phyloP scores from a whole-genome alignment of 1,140 invertebrate genomes.

The Drosophila leontia region DNA sequence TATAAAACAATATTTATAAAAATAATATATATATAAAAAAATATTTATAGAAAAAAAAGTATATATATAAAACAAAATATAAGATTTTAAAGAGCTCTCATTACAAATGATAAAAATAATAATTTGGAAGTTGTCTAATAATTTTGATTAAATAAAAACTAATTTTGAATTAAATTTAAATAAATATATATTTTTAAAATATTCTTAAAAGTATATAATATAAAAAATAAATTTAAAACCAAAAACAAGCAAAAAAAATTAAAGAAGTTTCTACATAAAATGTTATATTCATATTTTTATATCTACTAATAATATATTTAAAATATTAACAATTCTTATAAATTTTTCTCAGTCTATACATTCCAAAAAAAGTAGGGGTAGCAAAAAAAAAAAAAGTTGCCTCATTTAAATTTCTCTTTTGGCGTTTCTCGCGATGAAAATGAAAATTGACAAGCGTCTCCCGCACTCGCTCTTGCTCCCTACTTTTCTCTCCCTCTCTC shows the following conservation, averaged over 20 bases:
- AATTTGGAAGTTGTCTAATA: neutral
- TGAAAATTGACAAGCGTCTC: conserved; percentile 39
- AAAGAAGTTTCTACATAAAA: neutral
- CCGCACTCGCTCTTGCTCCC: neutral
- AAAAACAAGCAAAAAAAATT: neutral
- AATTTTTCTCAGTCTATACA: neutral
- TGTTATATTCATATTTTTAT: neutral
- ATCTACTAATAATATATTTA: neutral
- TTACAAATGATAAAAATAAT: neutral
- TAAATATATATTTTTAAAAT: neutral
- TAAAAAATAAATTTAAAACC: neutral
- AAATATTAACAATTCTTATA: neutral
- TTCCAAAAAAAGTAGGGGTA: neutral
- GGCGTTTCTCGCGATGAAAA: conserved; percentile 36
- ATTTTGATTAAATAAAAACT: neutral
- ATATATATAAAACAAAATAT: too few species aligned
- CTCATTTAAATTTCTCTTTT: conserved; percentile 78
- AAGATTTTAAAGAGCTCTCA: neutral
- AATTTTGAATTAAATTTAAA: too few species aligned
- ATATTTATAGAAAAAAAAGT: too few species aligned
- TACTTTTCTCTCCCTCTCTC: neutral
- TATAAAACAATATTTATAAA: too few species aligned
- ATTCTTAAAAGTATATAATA: neutral
- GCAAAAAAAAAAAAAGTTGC: conserved; percentile 39
- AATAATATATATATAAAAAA: neutral